These are phyloP conservation scores for Bufo bufo DNA, from an alignment of 2,113 vertebrate genomes.

Conservation along the genomic window DNA sequence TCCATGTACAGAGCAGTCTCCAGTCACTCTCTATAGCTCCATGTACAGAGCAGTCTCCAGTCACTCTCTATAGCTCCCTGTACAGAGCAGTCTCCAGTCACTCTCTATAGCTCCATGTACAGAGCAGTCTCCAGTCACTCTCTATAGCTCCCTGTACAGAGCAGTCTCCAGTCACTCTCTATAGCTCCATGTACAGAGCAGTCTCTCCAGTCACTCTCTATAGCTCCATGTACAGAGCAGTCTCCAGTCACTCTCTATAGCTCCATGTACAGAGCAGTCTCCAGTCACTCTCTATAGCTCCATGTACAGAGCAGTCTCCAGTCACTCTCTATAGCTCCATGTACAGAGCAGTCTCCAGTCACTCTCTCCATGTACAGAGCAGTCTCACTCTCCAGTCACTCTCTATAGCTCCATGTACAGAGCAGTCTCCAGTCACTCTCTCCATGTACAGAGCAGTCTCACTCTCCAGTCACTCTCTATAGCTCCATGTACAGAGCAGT, in stretches of 20 bases:
- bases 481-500: neutral
- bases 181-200: too few relatives aligned
- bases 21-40: too few relatives aligned
- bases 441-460: neutral
- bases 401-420: neutral
- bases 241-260: neutral
- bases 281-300: neutral
- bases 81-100: too few relatives aligned
- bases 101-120: too few relatives aligned
- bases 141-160: too few relatives aligned
- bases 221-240: slow-evolving; percentile 53
- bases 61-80: too few relatives aligned
- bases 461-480: neutral
- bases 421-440: neutral
- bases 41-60: too few relatives aligned
- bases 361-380: neutral
- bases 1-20: too few relatives aligned
- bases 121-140: too few relatives aligned
- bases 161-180: too few relatives aligned
- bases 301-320: neutral
- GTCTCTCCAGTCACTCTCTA: too few relatives aligned
- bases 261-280: slow-evolving; percentile 4
- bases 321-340: neutral
- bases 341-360: neutral
- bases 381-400: neutral